Base-by-base conservation (phyloP, 2,113 vertebrate genomes). In the Entelurus aequoreus region DNA sequence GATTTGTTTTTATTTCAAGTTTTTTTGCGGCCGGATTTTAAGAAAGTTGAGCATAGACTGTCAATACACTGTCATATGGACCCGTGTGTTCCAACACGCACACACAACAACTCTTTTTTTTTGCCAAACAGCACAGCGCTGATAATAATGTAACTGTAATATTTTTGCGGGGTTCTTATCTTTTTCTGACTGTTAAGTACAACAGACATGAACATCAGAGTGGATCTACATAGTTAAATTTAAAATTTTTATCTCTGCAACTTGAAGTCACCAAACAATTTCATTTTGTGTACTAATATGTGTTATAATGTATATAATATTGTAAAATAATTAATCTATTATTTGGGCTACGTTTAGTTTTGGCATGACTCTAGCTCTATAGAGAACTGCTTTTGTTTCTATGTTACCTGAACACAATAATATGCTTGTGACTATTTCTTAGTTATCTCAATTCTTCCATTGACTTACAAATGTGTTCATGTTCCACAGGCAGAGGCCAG, bases 401-500 rank as follows among this genome's bases (percentile, higher is more conserved):
- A 48, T 73, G 19, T 62, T 62, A 35, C 51, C 12, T 6, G 12
- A 53, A 53, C 12, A 53, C 12, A 53, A 35, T 53, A 9, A 12
- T 9, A 12, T 28, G 53, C 35, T 11, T 46, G 42, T 5, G 10
- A 11, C 5, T 46, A 11, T 46, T 54, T 54, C 13, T 7, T 4
- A 37, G 13, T 14, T 54, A 15, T 54, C 5, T 37, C 14, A 36
- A n/a, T 37, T 38, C 36, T 5, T 53, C 6, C 5, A 38, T 16
- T 60, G 61, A 8, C 74, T 84, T 68, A 86, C 73, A 55, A 62
- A 61, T 78, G 63, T 78, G 40, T 71, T 84, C 72, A 69, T 83
- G 62, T 68, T 81, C 80, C 53, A 59, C 81, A 99, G 97, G 97
- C 97, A 13, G 96, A 99, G 91, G 97, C 97, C 66, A 92, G 95